Conservation (phyloP, 2,888 invertebrate genomes). For the Psococerastis gibbosa region DNA sequence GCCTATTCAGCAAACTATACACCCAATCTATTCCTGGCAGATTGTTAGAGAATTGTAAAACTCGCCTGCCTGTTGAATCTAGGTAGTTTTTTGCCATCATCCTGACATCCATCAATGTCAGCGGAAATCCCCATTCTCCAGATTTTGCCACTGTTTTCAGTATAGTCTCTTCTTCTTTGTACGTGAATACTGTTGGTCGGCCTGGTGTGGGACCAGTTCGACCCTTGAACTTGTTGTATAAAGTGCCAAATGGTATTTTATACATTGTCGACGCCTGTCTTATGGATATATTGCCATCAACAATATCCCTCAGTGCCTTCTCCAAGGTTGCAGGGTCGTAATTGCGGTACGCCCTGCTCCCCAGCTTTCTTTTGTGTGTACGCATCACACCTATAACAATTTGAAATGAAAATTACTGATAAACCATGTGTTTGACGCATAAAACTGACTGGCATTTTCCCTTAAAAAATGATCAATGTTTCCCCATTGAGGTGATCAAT, state of each 20-base stretch:
- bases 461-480: too few relatives aligned
- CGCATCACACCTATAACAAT: too few relatives aligned
- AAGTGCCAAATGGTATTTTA: neutral
- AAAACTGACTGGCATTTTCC: too few relatives aligned
- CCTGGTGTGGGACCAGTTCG: neutral
- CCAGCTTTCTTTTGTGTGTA: neutral
- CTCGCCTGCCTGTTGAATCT: neutral
- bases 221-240: neutral
- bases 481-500: too few relatives aligned
- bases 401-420: too few relatives aligned
- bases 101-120: neutral
- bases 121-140: conserved; percentile 3
- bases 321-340: neutral
- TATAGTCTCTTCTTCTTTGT: neutral
- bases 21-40: conserved; percentile 1
- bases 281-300: neutral
- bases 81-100: neutral
- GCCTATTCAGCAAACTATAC: neutral
- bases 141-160: neutral
- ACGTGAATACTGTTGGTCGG: neutral
- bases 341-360: neutral
- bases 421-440: too few relatives aligned
- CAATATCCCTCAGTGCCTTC: neutral
- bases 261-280: neutral
- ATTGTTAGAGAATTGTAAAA: neutral